Evolutionary conservation across 2,113 vertebrate genomes (phyloP).

Genomic region (Oriolus oriolus): DNA sequence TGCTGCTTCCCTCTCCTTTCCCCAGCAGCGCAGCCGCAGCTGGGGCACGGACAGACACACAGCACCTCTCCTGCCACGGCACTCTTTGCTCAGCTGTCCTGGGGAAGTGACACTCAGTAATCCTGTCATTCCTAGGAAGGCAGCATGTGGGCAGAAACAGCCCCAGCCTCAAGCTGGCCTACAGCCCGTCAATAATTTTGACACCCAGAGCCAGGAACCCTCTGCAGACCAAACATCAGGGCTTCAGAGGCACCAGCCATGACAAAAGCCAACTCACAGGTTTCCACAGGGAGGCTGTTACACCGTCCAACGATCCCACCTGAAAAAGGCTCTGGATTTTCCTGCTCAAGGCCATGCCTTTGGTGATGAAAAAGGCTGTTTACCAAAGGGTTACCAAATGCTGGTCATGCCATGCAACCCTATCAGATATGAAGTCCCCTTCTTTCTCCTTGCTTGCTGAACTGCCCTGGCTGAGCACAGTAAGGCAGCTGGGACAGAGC

Average conservation of each 20-base stretch:
- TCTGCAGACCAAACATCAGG: neutral
- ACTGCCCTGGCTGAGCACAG: neutral
- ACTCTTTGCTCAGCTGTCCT: neutral
- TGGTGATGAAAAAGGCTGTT: neutral
- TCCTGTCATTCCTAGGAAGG: neutral
- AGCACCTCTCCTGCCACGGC: neutral
- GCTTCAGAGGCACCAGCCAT: neutral
- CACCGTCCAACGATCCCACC: accelerated
- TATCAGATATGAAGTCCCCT: neutral
- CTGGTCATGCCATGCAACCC: neutral
- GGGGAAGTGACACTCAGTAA: accelerated
- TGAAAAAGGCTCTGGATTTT: neutral
- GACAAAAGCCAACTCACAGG: neutral
- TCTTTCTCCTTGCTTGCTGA: neutral
- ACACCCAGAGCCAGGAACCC: neutral
- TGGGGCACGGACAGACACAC: neutral
- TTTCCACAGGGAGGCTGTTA: neutral
- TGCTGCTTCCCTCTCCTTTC: neutral
- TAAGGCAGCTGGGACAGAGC: neutral
- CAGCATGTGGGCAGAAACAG: neutral
- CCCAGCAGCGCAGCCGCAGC: neutral
- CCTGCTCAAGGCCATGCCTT: neutral
- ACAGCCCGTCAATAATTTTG: neutral
- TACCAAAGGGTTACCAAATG: neutral
- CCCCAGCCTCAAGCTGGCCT: neutral